Conservation (phyloP, 2,797 vertebrate species). For the Crocidura indochinensis region DNA sequence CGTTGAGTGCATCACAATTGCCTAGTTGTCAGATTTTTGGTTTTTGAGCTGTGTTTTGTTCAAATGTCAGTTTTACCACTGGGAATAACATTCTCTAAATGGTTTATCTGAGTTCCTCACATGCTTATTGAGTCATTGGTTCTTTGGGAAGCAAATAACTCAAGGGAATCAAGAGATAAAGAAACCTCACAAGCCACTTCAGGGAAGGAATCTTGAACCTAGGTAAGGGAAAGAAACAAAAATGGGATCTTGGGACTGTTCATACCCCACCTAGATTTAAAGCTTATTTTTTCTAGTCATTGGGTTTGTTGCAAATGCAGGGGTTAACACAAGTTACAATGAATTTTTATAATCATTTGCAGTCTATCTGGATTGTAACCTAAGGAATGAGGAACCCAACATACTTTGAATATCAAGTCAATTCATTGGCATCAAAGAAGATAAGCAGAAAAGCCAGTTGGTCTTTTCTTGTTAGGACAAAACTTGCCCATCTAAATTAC, state of each 20-base stretch:
- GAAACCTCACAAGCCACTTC: neutral
- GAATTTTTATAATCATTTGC: neutral
- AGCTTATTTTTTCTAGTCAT: too few species aligned
- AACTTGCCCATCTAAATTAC: neutral
- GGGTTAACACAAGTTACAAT: too few species aligned
- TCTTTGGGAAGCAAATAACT: neutral
- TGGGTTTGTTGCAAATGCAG: rapidly evolving
- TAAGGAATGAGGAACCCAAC: neutral
- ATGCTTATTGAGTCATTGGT: neutral
- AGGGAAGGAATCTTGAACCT: neutral
- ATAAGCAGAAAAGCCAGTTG: neutral
- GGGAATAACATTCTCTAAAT: neutral
- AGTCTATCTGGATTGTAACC: neutral
- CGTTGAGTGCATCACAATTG: neutral
- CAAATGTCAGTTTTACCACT: neutral
- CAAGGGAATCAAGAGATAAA: neutral
- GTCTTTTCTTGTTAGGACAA: neutral
- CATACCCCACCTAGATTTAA: neutral
- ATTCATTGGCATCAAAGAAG: conserved; percentile 12
- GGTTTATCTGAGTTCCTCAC: neutral
- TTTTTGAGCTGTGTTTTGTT: neutral
- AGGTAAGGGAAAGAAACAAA: too few species aligned
- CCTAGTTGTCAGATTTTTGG: neutral
- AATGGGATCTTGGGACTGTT: neutral
- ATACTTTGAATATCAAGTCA: neutral